Conservation (phyloP, 2,888 invertebrate species). For the Pandemis cinnamomeana region DNA sequence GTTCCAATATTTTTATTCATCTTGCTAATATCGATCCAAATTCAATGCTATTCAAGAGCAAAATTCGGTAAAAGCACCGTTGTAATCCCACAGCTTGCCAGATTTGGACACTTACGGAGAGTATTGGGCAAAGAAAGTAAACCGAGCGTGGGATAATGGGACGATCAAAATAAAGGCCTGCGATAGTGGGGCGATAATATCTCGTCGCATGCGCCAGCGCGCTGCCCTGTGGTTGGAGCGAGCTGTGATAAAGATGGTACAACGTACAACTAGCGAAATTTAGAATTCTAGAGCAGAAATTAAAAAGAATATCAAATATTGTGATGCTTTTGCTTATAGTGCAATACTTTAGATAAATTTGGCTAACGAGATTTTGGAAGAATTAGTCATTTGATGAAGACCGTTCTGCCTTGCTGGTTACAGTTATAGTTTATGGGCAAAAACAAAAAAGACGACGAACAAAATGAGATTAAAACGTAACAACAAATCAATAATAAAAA, state of each 20-base stretch:
- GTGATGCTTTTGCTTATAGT: not conserved
- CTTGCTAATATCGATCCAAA: slow-evolving; percentile 31
- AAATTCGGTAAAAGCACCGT: slow-evolving; percentile 61
- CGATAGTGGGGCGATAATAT: slow-evolving; percentile 54
- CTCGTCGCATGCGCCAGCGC: slow-evolving; percentile 45
- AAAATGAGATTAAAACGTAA: too few species aligned
- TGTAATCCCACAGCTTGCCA: slow-evolving; percentile 62
- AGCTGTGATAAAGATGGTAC: slow-evolving; percentile 13
- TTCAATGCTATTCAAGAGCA: slow-evolving; percentile 32
- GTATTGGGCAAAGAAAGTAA: slow-evolving; percentile 65
- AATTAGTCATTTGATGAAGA: not conserved
- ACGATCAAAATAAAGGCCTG: slow-evolving; percentile 58
- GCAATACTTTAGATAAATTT: not conserved
- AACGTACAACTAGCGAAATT: slow-evolving; percentile 1
- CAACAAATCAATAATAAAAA: too few species aligned
- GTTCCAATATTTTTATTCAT: not conserved
- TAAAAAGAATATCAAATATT: not conserved
- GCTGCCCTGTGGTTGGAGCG: slow-evolving; percentile 19
- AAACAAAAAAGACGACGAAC: too few species aligned
- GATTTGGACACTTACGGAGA: slow-evolving; percentile 58
- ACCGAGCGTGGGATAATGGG: slow-evolving; percentile 69
- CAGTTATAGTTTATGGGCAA: too few species aligned
- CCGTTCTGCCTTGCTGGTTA: too few species aligned
- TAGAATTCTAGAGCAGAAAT: slow-evolving; percentile 9
- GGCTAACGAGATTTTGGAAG: not conserved